These are phyloP conservation scores for Caenorhabditis afra DNA, from an alignment of 2,888 invertebrate species.

Conservation along the genomic window DNA sequence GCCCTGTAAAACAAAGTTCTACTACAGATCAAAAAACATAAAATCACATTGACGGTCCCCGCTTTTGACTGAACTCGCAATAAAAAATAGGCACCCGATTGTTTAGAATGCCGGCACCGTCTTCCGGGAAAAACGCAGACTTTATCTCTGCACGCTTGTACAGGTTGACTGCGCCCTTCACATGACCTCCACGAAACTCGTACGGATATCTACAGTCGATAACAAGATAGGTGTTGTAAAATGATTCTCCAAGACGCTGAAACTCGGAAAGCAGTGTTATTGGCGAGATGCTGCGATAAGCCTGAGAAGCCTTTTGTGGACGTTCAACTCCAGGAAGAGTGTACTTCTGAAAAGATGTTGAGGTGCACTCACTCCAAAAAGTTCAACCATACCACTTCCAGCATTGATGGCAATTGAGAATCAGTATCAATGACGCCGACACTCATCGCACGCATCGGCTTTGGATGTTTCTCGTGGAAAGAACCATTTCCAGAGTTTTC, in stretches of 20 bases:
- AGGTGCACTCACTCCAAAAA: neutral
- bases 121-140: constrained; percentile 47
- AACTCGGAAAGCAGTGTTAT: constrained; percentile 45
- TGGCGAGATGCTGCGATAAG: constrained; percentile 53
- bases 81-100: constrained; percentile 67
- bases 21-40: constrained; percentile 1
- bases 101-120: neutral
- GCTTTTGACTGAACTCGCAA: constrained; percentile 95
- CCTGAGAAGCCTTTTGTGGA: constrained; percentile 59
- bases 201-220: constrained; percentile 68
- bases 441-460: constrained; percentile 48
- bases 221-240: constrained; percentile 45
- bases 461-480: constrained; percentile 17
- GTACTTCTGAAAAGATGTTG: constrained; percentile 45
- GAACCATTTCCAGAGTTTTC: constrained; percentile 44
- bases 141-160: constrained; percentile 46
- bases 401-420: constrained; percentile 22
- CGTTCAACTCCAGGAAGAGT: constrained; percentile 43
- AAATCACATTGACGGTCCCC: constrained; percentile 92
- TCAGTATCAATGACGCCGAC: constrained; percentile 37
- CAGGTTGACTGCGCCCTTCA: constrained; percentile 56
- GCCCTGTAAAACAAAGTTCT: constrained; percentile 57
- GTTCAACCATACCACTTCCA: constrained; percentile 45
- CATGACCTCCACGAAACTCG: constrained; percentile 67
- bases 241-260: constrained; percentile 39